Base-by-base conservation (phyloP, 2,113 vertebrate genomes). In the Anhinga rufa region DNA sequence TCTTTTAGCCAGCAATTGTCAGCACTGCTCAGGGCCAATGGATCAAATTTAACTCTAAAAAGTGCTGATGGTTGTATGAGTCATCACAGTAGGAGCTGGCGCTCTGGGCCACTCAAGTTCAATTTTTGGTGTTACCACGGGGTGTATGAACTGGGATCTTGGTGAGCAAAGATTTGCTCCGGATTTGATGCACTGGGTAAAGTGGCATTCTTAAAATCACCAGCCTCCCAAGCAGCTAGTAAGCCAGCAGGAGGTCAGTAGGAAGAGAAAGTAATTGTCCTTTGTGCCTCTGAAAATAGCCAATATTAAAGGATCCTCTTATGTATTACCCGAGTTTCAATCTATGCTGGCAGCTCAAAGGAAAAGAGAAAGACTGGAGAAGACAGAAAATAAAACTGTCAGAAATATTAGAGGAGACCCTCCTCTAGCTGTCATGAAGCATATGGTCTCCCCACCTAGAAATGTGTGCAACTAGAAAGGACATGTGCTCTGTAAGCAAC, bases 1-100 rank as follows among this genome's bases (percentile, higher is more conserved):
- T 97, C 98, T 98, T 98, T 98, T 97, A 98, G 96, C 96, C 81
- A 94, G 97, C 97, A 97, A 98, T 97, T 97, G 97, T 90, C 96
- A 98, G 97, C 94, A 93, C 96, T 95, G 96, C 95, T 98, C 96
- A 94, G 94, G 96, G 93, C 95, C 97, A 97, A 94, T 84, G 90
- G 97, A 97, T 98, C 96, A 98, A 97, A 98, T 98, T 96, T 95
- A 97, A 97, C 12, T 95, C 95, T 95, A 95, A 97, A 96, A 98
- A 98, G 97, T 97, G 96, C 97, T 96, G 96, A 96, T 95, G 94
- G 96, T 87, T 95, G 90, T 97, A 90, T 95, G 97, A 98, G 98
- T 97, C 98, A 95, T 97, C 98, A 94, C 98, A 97, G 97, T 95
- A 89, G 97, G 97, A 83, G 94, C 69, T 60, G 83, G 89, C 1